Evolutionary conservation across 2,113 vertebrate species (phyloP).

Genomic region (Muntiacus reevesi): DNA sequence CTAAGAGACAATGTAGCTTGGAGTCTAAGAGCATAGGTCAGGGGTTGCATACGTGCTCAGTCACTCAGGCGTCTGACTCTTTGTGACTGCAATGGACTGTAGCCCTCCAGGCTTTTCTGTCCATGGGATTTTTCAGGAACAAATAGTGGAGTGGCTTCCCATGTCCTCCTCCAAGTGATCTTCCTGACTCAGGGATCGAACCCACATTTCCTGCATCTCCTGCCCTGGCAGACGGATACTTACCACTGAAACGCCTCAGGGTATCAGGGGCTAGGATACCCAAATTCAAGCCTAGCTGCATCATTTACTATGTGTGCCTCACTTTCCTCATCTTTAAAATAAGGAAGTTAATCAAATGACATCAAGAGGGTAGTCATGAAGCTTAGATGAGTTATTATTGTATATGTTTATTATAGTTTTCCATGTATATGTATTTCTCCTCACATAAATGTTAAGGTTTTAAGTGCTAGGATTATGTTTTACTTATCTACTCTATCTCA

Average conservation of each 20-base stretch:
- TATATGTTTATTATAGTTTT: background rate
- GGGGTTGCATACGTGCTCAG: background rate
- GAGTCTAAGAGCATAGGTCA: background rate
- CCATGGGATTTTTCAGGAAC: background rate
- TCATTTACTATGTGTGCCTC: background rate
- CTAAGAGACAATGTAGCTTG: background rate
- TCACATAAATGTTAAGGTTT: background rate
- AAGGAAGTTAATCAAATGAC: background rate
- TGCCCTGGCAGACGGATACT: background rate
- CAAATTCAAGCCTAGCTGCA: background rate
- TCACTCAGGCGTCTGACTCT: background rate
- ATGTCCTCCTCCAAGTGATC: background rate
- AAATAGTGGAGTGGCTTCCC: accelerated
- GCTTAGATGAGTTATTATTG: background rate
- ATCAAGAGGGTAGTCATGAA: background rate
- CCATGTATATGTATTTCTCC: background rate
- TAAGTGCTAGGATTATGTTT: background rate
- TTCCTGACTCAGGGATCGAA: background rate
- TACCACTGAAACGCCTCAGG: background rate
- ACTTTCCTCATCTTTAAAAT: background rate
- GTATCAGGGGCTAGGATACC: accelerated
- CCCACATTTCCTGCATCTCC: background rate
- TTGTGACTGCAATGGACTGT: background rate
- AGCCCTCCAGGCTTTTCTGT: background rate
- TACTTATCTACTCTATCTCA: background rate